Evolutionary conservation across 2,888 invertebrate genomes (phyloP).

Genomic region (Catocala nupta): DNA sequence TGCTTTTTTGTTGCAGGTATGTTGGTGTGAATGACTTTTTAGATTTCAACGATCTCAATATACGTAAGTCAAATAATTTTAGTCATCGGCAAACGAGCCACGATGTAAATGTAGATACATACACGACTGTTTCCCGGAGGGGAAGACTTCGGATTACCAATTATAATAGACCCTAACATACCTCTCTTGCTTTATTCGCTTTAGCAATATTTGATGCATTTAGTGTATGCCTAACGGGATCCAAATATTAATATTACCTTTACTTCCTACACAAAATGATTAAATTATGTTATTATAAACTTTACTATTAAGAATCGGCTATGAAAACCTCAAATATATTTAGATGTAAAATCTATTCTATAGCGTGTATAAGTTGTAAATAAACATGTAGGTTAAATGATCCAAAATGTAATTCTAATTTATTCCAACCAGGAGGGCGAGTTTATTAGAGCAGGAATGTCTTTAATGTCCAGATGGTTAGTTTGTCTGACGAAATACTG

Average conservation of each 20-base stretch:
- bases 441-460: slow-evolving; percentile 16
- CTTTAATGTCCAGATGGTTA: slow-evolving; percentile 18
- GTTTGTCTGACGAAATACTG: slow-evolving; percentile 31
- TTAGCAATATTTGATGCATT: too few relatives aligned
- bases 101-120: too few relatives aligned
- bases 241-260: too few relatives aligned
- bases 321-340: slow-evolving; percentile 1
- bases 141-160: too few relatives aligned
- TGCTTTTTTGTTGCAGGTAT: slow-evolving; percentile 63
- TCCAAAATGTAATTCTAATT: slow-evolving; percentile 18
- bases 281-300: too few relatives aligned
- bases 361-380: slow-evolving; percentile 4
- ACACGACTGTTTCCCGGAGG: too few relatives aligned
- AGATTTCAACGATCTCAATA: neutral
- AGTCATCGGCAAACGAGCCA: too few relatives aligned
- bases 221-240: too few relatives aligned
- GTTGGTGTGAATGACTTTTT: slow-evolving; percentile 22
- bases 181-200: too few relatives aligned
- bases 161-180: too few relatives aligned
- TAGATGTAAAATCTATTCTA: neutral
- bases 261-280: too few relatives aligned
- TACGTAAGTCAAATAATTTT: slow-evolving; percentile 1
- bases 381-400: neutral
- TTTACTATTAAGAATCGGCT: neutral
- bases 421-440: slow-evolving; percentile 11